Base-by-base conservation (phyloP, 2,888 invertebrate genomes). In the Drosophila picticornis region DNA sequence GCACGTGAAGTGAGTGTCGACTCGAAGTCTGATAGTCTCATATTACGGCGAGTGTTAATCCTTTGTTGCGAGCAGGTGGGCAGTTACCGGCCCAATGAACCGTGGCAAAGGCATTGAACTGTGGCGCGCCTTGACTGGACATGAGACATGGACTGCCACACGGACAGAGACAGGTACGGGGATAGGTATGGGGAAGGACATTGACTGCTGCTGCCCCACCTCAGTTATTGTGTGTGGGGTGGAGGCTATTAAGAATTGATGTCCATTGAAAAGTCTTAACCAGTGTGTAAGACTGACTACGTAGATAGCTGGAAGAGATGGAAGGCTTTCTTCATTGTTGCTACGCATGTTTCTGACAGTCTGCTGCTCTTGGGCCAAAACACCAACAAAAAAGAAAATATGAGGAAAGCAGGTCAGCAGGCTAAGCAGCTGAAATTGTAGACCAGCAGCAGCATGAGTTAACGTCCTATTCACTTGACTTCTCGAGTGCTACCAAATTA, bases 401-500 rank as follows among this genome's bases (percentile, higher is more conserved):
- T 9, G n/a, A 53, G 32, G 4, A 22, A 53, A 36, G 59, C 43
- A 66, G 82, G 75, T 77, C 73, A 81, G 72, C 40, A 77, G 72
- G 75, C 60, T 71, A 53, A 63, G 63, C 60, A 55, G 32, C 52
- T 34, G 56, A 72, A 65, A 68, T 62, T 75, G 50, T 62, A 55
- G 61, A 64, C 51, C 66, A 43, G 36, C 48, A 32, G 36, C 48
- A 32, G 11, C 51, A 10, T n/a, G 43, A 58, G 63, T 48, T 68
- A 68, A 66, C 53, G 53, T 59, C 69, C 62, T 84, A 75, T 82
- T 77, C 75, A 77, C 90, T 85, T 85, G 88, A 82, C 85, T 85
- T 67, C 61, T 84, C 66, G 80, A 90, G 88, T 80, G 90, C 75
- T 75, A 72, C 79, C 80, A 77, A 90, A 91, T 90, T 89, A 89